Evolutionary conservation across 2,797 vertebrate species (phyloP), one percentile per base, ranked within the genome.

Genomic region (Nothura maculosa): DNA sequence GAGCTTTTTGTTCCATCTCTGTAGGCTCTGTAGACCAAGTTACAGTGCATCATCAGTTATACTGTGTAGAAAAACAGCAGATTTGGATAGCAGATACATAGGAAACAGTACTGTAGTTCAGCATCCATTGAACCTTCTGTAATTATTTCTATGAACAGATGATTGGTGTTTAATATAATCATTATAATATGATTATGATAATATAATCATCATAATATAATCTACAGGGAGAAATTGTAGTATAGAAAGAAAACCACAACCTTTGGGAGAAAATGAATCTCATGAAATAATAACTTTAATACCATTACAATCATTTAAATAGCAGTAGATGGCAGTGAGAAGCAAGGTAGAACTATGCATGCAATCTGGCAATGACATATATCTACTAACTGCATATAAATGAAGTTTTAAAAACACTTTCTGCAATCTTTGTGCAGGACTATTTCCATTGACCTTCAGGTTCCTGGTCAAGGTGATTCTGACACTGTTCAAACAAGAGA

Each of bases 131-230:
- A 88, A 88, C 32, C 9, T 12, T 57, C 50, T 60, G 14, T 69
- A 89, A 89, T 89, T 89, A 77, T 38, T 85, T 92, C 34, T 70
- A 21, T 72, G 84, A 87, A 72, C n/a, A 76, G n/a, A 85, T 86
- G 17, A 43, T 43, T 79, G 69, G 52, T 74, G 55, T 30, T 75
- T 90, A 83, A 86, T 85, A 87, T 88, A 67, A 40, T 40, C 40
- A 40, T 40, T 40, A 40, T 40, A 40, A 40, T 40, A 40, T 40
- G 14, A 40, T 40, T 13, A 40, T 12, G 12, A 40, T 40, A 40
- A 40, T 40, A 40, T 40, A 13, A 40, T 40, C 40, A 40, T 40
- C 40, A 40, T 40, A 40, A 40, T 40, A 40, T 13, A 40, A 40
- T 40, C 81, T 42, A 15, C 40, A n/a, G 52, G 16, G 74, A 48